Percentiles rank a stretch among this genome's conserved stretches.
These are phyloP conservation scores for Aelia acuminata DNA, from an alignment of 2,888 invertebrate species.

Conservation along the genomic window DNA sequence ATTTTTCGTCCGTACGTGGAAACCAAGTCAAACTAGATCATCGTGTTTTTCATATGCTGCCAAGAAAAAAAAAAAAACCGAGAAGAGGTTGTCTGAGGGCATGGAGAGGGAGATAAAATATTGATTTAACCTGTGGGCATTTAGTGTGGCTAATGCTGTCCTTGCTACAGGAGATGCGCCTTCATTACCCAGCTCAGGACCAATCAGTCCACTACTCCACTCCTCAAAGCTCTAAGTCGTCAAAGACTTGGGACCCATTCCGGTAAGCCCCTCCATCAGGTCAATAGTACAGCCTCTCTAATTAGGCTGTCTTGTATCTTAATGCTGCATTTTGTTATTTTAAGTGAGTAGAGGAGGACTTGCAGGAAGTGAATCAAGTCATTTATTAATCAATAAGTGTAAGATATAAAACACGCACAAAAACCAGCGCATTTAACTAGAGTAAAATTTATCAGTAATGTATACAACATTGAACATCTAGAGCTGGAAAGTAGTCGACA, in stretches of 20 bases:
- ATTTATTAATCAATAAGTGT: no score
- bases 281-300: not conserved
- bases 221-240: not conserved
- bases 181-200: not conserved
- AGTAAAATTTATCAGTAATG: no score
- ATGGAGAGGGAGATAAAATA: conserved; percentile 1
- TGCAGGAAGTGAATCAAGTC: no score
- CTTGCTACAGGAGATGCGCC: not conserved
- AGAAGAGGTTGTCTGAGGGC: not conserved
- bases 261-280: not conserved
- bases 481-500: no score
- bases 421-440: no score
- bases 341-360: no score
- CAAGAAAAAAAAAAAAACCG: not conserved
- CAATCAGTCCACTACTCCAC: conserved; percentile 9
- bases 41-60: not conserved
- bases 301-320: not conserved
- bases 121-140: conserved; percentile 43
- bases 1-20: not conserved
- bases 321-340: not conserved
- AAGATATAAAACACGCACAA: no score
- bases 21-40: not conserved
- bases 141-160: conserved; percentile 33
- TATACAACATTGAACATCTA: no score
- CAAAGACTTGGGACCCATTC: not conserved